Percentiles rank a stretch among this genome's conserved stretches.
Evolutionary conservation across 1,140 invertebrate species (phyloP).

Genomic region (Drosophila littoralis): DNA sequence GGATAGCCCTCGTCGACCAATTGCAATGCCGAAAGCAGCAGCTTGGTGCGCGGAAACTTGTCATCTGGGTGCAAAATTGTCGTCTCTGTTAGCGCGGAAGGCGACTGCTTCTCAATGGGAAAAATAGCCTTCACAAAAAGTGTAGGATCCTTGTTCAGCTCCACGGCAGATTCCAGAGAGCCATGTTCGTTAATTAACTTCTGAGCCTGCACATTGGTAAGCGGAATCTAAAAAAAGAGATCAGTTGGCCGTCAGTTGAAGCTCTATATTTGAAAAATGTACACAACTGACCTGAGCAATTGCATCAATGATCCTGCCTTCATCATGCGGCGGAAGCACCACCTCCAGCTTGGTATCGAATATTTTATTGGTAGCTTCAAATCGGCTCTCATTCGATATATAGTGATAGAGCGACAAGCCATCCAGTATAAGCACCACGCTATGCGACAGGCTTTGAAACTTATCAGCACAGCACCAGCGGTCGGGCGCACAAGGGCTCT

Average conservation of each 20-base stretch:
- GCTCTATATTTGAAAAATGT: neutral
- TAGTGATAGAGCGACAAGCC: slow-evolving; percentile 91
- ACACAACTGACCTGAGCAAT: slow-evolving; percentile 86
- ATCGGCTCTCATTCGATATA: slow-evolving; percentile 87
- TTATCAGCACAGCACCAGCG: slow-evolving; percentile 94
- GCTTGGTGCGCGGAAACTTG: slow-evolving; percentile 90
- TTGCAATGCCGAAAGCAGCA: slow-evolving; percentile 92
- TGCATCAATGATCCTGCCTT: slow-evolving; percentile 90
- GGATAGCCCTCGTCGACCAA: slow-evolving; percentile 95
- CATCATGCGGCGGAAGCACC: slow-evolving; percentile 89
- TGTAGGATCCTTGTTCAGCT: slow-evolving; percentile 88
- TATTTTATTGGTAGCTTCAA: slow-evolving; percentile 86
- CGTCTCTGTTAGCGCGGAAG: neutral
- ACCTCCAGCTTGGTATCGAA: slow-evolving; percentile 90
- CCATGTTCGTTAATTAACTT: slow-evolving; percentile 88
- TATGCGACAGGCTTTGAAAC: slow-evolving; percentile 88
- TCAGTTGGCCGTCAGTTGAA: neutral
- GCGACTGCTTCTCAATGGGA: slow-evolving; percentile 85
- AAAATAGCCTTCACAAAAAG: slow-evolving; percentile 89
- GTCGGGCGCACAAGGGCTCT: slow-evolving; percentile 88
- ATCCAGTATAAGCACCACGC: slow-evolving; percentile 91
- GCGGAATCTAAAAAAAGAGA: slow-evolving; percentile 85
- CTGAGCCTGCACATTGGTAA: slow-evolving; percentile 88
- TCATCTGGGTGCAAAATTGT: slow-evolving; percentile 86
- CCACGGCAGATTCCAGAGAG: slow-evolving; percentile 88